phyloP scores from a whole-genome alignment of 2,113 vertebrate genomes.

The Gulo gulo region DNA sequence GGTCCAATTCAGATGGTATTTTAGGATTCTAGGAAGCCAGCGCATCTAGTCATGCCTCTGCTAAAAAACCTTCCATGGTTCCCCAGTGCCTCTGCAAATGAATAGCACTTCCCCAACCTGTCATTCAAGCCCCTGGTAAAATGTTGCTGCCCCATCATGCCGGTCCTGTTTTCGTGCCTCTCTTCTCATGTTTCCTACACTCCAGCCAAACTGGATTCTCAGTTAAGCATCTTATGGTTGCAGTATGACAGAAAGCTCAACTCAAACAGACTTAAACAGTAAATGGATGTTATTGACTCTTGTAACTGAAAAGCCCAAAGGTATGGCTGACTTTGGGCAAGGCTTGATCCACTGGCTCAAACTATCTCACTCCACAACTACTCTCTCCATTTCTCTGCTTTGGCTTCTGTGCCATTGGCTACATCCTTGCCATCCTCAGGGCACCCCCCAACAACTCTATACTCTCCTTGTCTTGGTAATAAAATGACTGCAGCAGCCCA shows the following conservation, averaged over 20 bases:
- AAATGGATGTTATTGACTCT: conserved; percentile 31
- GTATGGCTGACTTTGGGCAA: background rate
- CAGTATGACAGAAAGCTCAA: conserved; percentile 48
- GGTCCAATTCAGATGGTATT: background rate
- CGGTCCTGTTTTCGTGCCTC: conserved; percentile 1
- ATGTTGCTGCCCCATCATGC: background rate
- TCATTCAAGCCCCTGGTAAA: background rate
- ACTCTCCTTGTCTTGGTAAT: background rate
- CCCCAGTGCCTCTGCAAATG: background rate
- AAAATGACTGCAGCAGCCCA: background rate
- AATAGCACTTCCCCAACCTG: background rate
- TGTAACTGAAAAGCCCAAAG: conserved; percentile 21
- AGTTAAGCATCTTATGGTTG: conserved; percentile 46
- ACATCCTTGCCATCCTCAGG: background rate
- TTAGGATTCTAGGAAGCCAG: background rate
- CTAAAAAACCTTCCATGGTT: background rate
- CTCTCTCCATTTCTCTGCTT: background rate
- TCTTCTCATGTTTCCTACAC: background rate
- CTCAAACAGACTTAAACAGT: conserved; percentile 38
- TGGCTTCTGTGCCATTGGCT: background rate
- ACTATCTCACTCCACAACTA: background rate
- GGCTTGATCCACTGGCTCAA: background rate
- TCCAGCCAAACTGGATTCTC: conserved; percentile 42
- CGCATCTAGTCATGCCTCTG: background rate
- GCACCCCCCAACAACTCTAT: background rate